Evolutionary conservation across 2,888 invertebrate genomes (phyloP).

Genomic region (Campoplex nolae): DNA sequence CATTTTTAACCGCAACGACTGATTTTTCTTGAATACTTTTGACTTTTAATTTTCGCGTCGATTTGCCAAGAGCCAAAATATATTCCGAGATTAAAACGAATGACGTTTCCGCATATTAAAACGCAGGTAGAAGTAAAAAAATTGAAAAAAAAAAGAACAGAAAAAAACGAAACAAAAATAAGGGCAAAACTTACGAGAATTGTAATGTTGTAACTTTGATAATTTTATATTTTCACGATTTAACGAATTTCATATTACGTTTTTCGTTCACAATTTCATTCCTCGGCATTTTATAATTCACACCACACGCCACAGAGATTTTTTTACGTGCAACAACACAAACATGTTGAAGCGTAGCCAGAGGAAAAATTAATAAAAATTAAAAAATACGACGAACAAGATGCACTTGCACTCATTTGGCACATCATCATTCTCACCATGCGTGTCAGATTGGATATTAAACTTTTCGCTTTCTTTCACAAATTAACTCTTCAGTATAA

Average conservation of each 20-base stretch:
- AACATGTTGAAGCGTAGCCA: neutral
- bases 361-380: constrained; percentile 3
- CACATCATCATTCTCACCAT: constrained; percentile 41
- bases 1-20: constrained; percentile 48
- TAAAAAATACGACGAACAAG: constrained; percentile 39
- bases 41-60: neutral
- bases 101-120: neutral
- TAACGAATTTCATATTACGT: neutral
- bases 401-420: constrained; percentile 42
- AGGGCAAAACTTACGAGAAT: neutral
- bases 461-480: constrained; percentile 25
- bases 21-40: neutral
- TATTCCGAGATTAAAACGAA: neutral
- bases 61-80: constrained; percentile 2
- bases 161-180: too few species aligned
- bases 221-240: neutral
- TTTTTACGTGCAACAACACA: constrained; percentile 39
- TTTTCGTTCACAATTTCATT: constrained; percentile 11
- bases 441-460: constrained; percentile 34
- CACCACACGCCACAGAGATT: neutral
- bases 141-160: neutral
- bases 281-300: constrained; percentile 2
- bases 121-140: neutral
- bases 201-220: neutral
- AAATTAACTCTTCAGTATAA: constrained; percentile 22